These are phyloP conservation scores for Ptilonorhynchus violaceus DNA, from an alignment of 2,113 vertebrate species.

Conservation along the genomic window DNA sequence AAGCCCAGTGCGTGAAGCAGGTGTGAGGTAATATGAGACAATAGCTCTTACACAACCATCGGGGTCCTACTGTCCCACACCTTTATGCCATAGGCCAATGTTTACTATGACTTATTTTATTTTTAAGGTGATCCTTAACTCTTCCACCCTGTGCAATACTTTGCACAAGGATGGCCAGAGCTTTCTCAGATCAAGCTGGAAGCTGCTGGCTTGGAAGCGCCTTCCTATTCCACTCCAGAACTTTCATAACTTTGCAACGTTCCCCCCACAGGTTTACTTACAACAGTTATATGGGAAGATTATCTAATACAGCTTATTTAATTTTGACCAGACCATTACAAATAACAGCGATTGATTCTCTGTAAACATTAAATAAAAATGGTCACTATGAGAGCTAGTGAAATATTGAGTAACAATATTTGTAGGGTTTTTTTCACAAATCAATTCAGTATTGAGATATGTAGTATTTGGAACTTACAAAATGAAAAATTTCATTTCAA, in stretches of 20 bases:
- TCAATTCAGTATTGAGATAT: background rate
- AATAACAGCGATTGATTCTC: background rate
- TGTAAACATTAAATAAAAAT: background rate
- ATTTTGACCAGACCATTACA: background rate
- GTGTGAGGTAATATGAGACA: background rate
- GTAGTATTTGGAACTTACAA: background rate
- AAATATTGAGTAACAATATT: background rate
- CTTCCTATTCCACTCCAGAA: background rate
- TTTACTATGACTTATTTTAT: background rate
- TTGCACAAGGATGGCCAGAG: background rate
- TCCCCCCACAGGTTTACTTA: background rate
- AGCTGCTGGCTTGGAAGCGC: fast-evolving
- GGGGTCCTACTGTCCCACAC: background rate
- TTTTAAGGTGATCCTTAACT: background rate
- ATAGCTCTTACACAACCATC: background rate
- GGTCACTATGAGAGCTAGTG: background rate
- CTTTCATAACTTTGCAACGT: background rate
- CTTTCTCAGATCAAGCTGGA: background rate
- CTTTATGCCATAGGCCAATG: background rate
- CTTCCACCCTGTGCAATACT: background rate
- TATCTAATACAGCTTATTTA: background rate
- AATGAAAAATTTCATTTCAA: background rate
- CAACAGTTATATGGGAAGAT: background rate
- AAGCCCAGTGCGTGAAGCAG: background rate
- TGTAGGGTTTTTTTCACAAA: background rate